A percentile compares a stretch with the other conserved stretches of the same genome.
phyloP scores from a whole-genome alignment of 2,888 invertebrate species.

The Lasioglossum marginatum region DNA sequence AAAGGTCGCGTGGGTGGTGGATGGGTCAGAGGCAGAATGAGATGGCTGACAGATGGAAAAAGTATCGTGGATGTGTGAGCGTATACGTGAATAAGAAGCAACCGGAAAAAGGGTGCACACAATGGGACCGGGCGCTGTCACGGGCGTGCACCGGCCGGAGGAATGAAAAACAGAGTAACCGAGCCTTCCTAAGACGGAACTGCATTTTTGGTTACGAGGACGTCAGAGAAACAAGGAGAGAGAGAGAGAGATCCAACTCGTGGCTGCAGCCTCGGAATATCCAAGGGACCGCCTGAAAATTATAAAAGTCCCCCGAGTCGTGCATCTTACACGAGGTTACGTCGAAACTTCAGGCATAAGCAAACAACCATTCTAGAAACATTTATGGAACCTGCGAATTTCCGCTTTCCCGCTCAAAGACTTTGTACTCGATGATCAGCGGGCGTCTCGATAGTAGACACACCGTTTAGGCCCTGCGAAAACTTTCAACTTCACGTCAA shows the following conservation, averaged over 20 bases:
- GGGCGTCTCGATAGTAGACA: background rate
- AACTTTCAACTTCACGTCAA: too few species aligned
- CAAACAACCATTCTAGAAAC: constrained; percentile 8
- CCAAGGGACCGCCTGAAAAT: constrained; percentile 25
- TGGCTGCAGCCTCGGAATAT: background rate
- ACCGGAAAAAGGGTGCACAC: constrained; percentile 44
- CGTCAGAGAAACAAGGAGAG: constrained; percentile 21
- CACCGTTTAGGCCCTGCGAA: background rate
- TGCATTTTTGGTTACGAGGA: constrained; percentile 47
- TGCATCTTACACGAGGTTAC: background rate
- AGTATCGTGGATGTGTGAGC: constrained; percentile 40
- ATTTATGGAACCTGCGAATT: constrained; percentile 1
- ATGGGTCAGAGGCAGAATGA: constrained; percentile 64
- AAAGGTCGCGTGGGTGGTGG: constrained; percentile 61
- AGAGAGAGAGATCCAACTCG: background rate
- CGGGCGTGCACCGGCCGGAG: constrained; percentile 25
- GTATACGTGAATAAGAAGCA: constrained; percentile 33
- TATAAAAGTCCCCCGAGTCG: constrained; percentile 27
- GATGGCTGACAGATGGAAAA: constrained; percentile 66
- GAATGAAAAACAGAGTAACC: constrained; percentile 58
- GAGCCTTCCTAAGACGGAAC: constrained; percentile 43
- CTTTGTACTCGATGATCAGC: background rate
- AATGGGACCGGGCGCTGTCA: constrained; percentile 43
- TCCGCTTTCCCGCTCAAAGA: background rate
- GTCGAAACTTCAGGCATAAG: constrained; percentile 14